Evolutionary conservation across 2,113 vertebrate species (phyloP), one percentile per base, ranked within the genome.

Genomic region (Malaclemys terrapin): DNA sequence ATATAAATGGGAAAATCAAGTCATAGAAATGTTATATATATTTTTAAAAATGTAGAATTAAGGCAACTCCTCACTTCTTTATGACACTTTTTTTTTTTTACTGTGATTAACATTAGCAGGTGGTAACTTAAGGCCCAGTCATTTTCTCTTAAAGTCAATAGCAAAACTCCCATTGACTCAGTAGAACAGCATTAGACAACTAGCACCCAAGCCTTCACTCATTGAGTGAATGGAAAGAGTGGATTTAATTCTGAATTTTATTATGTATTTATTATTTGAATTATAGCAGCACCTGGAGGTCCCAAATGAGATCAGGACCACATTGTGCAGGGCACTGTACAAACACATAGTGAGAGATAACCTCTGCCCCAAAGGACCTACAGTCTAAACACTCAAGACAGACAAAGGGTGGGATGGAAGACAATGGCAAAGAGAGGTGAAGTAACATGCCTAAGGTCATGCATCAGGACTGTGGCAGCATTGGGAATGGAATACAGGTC

Each of bases 241-340:
- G 20, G 50, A 3, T 4, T 69, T 84, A 3, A 29, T 93, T 92
- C 27, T 56, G 20, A 56, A 22, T 17, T 1, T 65, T 57, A 11
- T 5, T 0, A 0, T 29, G 12, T 29, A 78, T 76, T 82, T 75
- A 10, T 17, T 79, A n/a, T 4, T 84, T 65, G 9, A 90, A 52
- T 42, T 91, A 16, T 8, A 54, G 5, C 52, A 27, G 31, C 5
- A 75, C 3, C 29, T 72, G 75, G 38, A 62, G 50, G 89, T 52
- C 2, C 1, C 8, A 25, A 14, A 24, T 81, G 27, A 1, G 0
- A 53, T 5, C 42, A 9, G 2, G 27, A 4, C 12, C 17, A 62
- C 83, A 78, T 78, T 25, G 42, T 47, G 22, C 42, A 47, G 42
- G 42, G 3, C 69, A 45, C 24, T 76, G 24, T 29, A 6, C 14